A percentile compares a stretch with the other conserved stretches of the same genome.
Conservation (phyloP, 2,113 vertebrate species). For the Bucco capensis region DNA sequence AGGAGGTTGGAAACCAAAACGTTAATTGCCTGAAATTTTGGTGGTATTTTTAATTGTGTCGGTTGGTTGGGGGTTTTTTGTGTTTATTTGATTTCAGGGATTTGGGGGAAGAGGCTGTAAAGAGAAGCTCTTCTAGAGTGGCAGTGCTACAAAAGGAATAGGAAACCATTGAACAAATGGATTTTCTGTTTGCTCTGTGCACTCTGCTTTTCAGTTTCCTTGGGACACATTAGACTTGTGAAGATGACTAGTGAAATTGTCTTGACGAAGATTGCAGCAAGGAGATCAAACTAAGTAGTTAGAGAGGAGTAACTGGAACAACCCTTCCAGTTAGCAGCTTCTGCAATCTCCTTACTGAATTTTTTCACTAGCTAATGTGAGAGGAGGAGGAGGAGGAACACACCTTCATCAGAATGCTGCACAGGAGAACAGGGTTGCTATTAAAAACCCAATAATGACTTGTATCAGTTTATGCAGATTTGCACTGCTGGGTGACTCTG, state of each 20-base stretch:
- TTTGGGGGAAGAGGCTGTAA: neutral
- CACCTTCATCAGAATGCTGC: slow-evolving; percentile 30
- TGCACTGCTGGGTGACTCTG: slow-evolving; percentile 48
- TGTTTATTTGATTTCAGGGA: neutral
- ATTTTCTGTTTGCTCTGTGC: neutral
- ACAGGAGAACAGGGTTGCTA: slow-evolving; percentile 7
- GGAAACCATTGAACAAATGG: neutral
- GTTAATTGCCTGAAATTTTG: neutral
- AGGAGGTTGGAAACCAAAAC: neutral
- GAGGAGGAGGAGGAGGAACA: slow-evolving; percentile 1
- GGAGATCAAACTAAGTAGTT: neutral
- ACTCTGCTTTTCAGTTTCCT: neutral
- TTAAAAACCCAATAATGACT: slow-evolving; percentile 66
- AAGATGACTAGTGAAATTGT: neutral
- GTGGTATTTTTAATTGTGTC: neutral
- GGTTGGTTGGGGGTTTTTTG: neutral
- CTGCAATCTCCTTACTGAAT: neutral
- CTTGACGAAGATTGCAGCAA: neutral
- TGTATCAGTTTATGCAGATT: slow-evolving; percentile 72
- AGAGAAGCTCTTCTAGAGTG: neutral
- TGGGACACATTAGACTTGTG: neutral
- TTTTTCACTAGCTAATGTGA: neutral
- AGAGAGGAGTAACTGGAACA: neutral
- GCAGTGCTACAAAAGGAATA: neutral
- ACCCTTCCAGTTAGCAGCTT: slow-evolving; percentile 13